Evolutionary conservation across 2,888 invertebrate genomes (phyloP).

Genomic region (Choreutis nemorana): DNA sequence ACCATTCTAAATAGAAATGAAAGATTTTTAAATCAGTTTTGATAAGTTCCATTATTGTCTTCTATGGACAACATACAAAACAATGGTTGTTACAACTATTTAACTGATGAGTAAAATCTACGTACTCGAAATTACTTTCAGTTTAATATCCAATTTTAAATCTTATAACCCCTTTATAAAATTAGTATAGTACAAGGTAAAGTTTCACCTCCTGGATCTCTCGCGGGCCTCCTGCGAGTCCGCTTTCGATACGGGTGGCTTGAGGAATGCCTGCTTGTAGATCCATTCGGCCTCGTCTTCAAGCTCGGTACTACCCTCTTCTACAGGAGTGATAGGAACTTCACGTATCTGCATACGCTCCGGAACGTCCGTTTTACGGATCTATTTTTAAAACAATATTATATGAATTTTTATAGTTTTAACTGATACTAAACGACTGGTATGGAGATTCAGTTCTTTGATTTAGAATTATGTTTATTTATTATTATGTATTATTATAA

Average conservation of each 20-base stretch:
- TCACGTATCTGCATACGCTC: conserved; percentile 93
- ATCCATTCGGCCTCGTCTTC: conserved; percentile 98
- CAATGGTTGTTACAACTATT: no score
- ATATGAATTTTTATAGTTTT: background rate
- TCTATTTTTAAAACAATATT: conserved; percentile 41
- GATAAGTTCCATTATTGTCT: no score
- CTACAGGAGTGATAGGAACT: conserved; percentile 83
- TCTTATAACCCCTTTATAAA: no score
- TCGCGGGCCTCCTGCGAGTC: conserved; percentile 67
- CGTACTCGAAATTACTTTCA: no score
- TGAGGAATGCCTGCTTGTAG: conserved; percentile 91
- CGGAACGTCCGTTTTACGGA: conserved; percentile 87
- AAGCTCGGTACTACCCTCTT: conserved; percentile 85
- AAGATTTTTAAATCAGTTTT: no score
- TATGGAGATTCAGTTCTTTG: background rate
- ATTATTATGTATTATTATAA: background rate
- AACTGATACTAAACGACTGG: background rate
- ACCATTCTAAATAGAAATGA: no score
- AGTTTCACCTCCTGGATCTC: conserved; percentile 38
- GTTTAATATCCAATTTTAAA: no score
- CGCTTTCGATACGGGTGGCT: conserved; percentile 80
- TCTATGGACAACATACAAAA: no score
- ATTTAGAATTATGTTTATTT: background rate
- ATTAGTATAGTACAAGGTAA: no score
- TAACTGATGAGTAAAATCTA: no score